Percentiles rank a stretch among this genome's conserved stretches.
These are phyloP conservation scores for Myotis daubentonii DNA, from an alignment of 2,797 vertebrate species.

Conservation along the genomic window DNA sequence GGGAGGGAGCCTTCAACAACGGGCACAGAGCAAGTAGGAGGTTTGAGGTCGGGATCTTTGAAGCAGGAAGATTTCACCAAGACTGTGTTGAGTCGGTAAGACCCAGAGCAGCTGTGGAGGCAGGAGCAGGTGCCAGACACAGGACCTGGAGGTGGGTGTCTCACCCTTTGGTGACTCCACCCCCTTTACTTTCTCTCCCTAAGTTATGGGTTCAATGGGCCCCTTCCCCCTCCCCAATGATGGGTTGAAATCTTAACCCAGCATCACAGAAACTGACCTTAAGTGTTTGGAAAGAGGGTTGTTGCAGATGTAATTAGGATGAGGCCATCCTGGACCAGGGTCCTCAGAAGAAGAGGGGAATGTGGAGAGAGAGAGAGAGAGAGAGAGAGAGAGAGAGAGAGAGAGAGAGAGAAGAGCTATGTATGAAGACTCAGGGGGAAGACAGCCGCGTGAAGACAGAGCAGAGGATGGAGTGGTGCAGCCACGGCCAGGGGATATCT, in stretches of 20 bases:
- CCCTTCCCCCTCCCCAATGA: neutral
- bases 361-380: neutral
- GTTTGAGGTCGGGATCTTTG: neutral
- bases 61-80: neutral
- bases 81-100: neutral
- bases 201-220: neutral
- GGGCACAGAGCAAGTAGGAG: neutral
- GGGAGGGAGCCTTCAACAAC: neutral
- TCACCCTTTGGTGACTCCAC: neutral
- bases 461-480: neutral
- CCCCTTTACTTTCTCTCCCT: neutral
- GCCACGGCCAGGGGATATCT: neutral
- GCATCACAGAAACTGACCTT: neutral
- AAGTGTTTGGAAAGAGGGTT: neutral
- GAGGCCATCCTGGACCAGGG: neutral
- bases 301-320: neutral
- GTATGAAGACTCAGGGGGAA: neutral
- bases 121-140: neutral
- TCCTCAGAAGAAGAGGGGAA: neutral
- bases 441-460: neutral
- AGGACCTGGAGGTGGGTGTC: neutral
- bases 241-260: neutral
- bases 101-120: neutral
- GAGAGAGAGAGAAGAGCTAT: neutral
- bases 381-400: too few species aligned